A percentile compares a stretch with the other conserved stretches of the same genome.
These are phyloP conservation scores for Agrypnus murinus DNA, from an alignment of 2,888 invertebrate species.

Conservation along the genomic window DNA sequence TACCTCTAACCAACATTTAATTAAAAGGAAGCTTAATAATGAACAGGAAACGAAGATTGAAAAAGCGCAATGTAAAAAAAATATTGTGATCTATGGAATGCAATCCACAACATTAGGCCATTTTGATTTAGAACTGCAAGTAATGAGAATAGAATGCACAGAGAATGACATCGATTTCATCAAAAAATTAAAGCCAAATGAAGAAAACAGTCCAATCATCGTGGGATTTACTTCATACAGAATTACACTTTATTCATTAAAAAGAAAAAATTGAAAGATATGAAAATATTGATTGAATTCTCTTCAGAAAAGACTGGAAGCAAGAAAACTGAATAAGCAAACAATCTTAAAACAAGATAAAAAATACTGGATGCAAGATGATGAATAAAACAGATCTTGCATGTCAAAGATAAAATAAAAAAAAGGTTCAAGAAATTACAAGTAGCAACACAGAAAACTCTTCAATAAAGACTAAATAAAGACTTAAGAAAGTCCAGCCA, in stretches of 20 bases:
- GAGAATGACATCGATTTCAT: not conserved
- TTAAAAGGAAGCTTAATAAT: too few relatives aligned
- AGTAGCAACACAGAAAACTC: not conserved
- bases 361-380: not conserved
- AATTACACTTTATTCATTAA: not conserved
- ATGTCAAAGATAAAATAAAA: not conserved
- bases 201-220: not conserved
- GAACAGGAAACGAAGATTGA: too few relatives aligned
- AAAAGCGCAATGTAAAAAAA: too few relatives aligned
- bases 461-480: too few relatives aligned
- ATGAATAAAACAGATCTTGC: not conserved
- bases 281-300: not conserved
- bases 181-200: slow-evolving; percentile 1
- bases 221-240: slow-evolving; percentile 1
- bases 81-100: too few relatives aligned
- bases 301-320: not conserved
- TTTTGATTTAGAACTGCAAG: not conserved
- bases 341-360: not conserved
- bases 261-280: not conserved
- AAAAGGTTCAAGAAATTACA: not conserved
- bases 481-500: not conserved
- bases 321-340: not conserved
- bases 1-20: too few relatives aligned
- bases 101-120: too few relatives aligned
- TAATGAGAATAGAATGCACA: not conserved